These are phyloP conservation scores for Sycophila sp. DNA, from an alignment of 1,140 invertebrate genomes.

Conservation along the genomic window DNA sequence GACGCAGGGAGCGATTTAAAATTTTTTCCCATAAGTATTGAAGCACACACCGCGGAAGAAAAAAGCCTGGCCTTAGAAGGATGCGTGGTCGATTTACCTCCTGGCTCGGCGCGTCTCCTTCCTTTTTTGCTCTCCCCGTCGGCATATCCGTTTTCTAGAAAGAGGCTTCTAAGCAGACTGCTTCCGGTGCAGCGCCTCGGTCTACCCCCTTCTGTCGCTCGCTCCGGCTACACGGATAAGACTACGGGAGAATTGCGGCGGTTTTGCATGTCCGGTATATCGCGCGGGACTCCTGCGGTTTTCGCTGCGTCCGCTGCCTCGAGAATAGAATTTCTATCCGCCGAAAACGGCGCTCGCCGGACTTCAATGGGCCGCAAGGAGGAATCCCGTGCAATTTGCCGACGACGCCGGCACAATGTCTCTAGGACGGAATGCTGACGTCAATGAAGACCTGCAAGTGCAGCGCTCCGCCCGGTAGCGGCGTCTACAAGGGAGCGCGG, in stretches of 20 bases:
- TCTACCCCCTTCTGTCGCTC: no score
- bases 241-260: slow-evolving; percentile 17
- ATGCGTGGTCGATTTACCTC: slow-evolving; percentile 19
- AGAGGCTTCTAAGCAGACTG: slow-evolving; percentile 26
- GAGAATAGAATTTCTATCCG: slow-evolving; percentile 33
- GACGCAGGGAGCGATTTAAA: no score
- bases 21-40: neutral
- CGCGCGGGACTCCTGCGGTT: slow-evolving; percentile 2
- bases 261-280: slow-evolving; percentile 36
- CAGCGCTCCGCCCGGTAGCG: neutral
- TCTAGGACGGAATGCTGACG: neutral
- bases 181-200: slow-evolving; percentile 20
- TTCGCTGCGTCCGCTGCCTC: slow-evolving; percentile 28
- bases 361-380: neutral
- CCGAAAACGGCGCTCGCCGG: neutral
- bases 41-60: neutral
- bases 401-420: slow-evolving; percentile 1
- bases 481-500: neutral
- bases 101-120: no score
- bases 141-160: slow-evolving; percentile 33
- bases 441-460: slow-evolving; percentile 11
- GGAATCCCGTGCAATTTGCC: neutral
- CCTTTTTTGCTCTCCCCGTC: neutral
- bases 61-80: slow-evolving; percentile 9
- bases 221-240: neutral